A percentile compares a stretch with the other conserved stretches of the same genome.
phyloP scores from a whole-genome alignment of 1,140 invertebrate species.

The Lepidurus couesii region DNA sequence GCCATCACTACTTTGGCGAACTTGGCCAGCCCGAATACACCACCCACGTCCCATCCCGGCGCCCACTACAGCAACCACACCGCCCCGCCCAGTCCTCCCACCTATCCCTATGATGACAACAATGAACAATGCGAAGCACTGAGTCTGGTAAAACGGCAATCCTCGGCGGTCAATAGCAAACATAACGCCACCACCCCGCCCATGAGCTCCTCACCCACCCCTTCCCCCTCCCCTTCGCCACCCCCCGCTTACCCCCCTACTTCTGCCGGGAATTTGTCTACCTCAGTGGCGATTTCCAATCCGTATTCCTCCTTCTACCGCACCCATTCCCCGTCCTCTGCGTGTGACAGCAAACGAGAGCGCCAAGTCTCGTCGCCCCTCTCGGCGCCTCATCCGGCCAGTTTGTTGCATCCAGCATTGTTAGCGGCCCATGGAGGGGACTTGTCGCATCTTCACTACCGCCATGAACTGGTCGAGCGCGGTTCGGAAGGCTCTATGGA shows the following conservation, averaged over 20 bases:
- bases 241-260: conserved; percentile 25
- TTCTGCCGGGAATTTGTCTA: conserved; percentile 31
- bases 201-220: conserved; percentile 52
- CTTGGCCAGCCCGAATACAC: conserved; percentile 27
- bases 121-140: conserved; percentile 90
- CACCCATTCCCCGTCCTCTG: conserved; percentile 9
- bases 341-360: conserved; percentile 25
- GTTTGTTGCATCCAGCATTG: conserved; percentile 48
- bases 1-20: conserved; percentile 29
- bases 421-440: conserved; percentile 46
- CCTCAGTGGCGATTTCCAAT: conserved; percentile 23
- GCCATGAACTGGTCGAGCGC: conserved; percentile 40
- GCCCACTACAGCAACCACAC: conserved; percentile 45
- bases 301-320: conserved; percentile 5
- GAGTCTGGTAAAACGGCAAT: conserved; percentile 68
- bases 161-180: conserved; percentile 45
- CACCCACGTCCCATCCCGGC: conserved; percentile 35
- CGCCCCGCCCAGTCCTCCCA: conserved; percentile 62
- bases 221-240: conserved; percentile 39
- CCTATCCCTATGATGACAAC: conserved; percentile 50
- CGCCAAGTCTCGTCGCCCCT: conserved; percentile 49
- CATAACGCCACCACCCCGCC: conserved; percentile 43
- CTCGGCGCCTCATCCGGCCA: conserved; percentile 54
- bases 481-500: conserved; percentile 32
- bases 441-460: conserved; percentile 41